A percentile compares a stretch with the other conserved stretches of the same genome.
Conservation (phyloP, 2,797 vertebrate species). For the Dallia pectoralis region DNA sequence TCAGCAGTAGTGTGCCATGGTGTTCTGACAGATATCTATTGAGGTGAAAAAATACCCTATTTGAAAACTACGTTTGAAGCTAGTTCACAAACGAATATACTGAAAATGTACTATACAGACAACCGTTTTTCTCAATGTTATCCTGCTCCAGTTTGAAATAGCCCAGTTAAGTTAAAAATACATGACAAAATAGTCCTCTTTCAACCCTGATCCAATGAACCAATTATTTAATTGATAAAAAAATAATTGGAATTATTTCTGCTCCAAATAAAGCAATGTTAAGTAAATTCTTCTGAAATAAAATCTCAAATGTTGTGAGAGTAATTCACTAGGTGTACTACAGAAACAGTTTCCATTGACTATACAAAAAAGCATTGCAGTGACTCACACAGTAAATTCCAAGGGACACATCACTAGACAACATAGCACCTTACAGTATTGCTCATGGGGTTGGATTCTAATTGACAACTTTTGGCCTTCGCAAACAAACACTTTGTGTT, state of each 20-base stretch:
- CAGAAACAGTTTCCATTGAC: not conserved
- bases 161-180: conserved; percentile 14
- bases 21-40: conserved; percentile 26
- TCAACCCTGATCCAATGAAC: not conserved
- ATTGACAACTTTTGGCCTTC: conserved; percentile 6
- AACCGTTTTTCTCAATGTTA: conserved; percentile 4
- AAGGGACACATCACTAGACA: not conserved
- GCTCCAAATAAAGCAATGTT: not conserved
- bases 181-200: not conserved
- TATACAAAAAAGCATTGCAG: not conserved
- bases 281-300: conserved; percentile 11
- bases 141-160: conserved; percentile 1
- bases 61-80: conserved; percentile 21
- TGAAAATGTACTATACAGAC: conserved; percentile 14
- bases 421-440: conserved; percentile 2
- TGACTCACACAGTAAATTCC: conserved; percentile 3
- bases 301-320: not conserved
- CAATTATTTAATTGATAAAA: not conserved
- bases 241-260: not conserved
- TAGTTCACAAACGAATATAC: conserved; percentile 9
- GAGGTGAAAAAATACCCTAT: conserved; percentile 3
- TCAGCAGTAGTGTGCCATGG: conserved; percentile 38
- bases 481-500: conserved; percentile 17
- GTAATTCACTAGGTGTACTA: not conserved
- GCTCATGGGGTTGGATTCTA: conserved; percentile 13